phyloP scores from a whole-genome alignment of 64 coral and sea anemone genomes.

The Stichodactyla mertensii region DNA sequence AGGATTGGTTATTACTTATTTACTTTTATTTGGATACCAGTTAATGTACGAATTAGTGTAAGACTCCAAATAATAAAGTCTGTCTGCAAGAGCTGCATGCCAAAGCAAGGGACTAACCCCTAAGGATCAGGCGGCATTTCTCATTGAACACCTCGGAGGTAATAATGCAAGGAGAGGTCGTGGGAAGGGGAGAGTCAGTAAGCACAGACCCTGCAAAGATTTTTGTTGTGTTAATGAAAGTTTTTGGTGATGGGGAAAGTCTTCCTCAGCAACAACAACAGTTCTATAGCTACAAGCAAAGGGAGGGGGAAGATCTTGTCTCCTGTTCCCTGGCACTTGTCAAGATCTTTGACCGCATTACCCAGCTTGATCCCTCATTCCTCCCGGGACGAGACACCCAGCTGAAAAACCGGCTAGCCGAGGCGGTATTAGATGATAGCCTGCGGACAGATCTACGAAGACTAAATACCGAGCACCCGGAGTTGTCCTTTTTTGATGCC shows the following conservation, averaged over 20 bases:
- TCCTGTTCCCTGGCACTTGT: conserved; percentile 35
- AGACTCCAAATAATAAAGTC: too few species aligned
- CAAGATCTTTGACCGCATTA: conserved; percentile 33
- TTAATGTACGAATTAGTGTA: too few species aligned
- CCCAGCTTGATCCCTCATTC: conserved; percentile 30
- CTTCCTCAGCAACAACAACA: conserved; percentile 50
- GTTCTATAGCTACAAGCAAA: conserved; percentile 46
- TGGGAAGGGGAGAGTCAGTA: conserved; percentile 40
- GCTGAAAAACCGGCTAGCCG: conserved; percentile 34
- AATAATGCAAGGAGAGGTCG: conserved; percentile 40
- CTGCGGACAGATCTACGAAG: conserved; percentile 27
- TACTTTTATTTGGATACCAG: too few species aligned
- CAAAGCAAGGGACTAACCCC: conserved; percentile 27
- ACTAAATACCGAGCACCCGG: conserved; percentile 48
- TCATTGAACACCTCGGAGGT: conserved; percentile 41
- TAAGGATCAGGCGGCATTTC: conserved; percentile 15
- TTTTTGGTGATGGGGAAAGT: conserved; percentile 57
- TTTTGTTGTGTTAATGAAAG: conserved; percentile 41
- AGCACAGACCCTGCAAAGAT: conserved; percentile 40
- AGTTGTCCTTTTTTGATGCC: conserved; percentile 50
- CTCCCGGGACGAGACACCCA: conserved; percentile 30
- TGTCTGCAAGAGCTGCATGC: conserved; percentile 21
- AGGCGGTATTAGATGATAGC: conserved; percentile 40
- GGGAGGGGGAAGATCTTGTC: conserved; percentile 44
- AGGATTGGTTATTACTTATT: too few species aligned